Evolutionary conservation across 2,797 vertebrate genomes (phyloP), one percentile per base, ranked within the genome.

Genomic region (Trachurus trachurus): DNA sequence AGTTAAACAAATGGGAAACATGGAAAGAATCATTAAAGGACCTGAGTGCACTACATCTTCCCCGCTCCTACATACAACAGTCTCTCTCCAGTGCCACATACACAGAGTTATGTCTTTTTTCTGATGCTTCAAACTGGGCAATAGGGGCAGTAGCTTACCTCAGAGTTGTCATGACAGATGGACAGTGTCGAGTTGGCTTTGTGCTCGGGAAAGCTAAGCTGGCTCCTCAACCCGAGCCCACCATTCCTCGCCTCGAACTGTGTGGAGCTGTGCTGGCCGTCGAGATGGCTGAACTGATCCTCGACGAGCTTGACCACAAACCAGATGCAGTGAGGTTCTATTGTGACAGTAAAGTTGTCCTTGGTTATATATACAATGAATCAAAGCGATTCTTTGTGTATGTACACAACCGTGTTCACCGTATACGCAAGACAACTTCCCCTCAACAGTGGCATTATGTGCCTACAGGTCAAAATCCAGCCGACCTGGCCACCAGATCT

Each of bases 111-210:
- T 84, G 75, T 37, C 1, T 85, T 0, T 88, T 84, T 29, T 80
- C 62, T 84, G 40, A 40, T 11, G 10, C 40, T 11, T 40, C 66
- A 0, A 83, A 9, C 17, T 66, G 49, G 65, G 82, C 79, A 1
- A 80, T 84, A 4, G 83, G 50, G 0, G 76, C 74, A 11, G 76
- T 82, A 17, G 83, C 75, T 13, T 88, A 86, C 47, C 21, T 82
- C 0, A 74, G 29, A 29, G 50, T 45, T 26, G 13, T 63, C 9
- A 52, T 11, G 10, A 22, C 49, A 45, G 60, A 79, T 8, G 42
- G 65, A 2, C 37, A 71, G 15, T 9, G 65, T 58, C 0, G 58
- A 54, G 52, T 73, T 16, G 21, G 84, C 9, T 78, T 78, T 9
- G 22, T 66, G 22, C 45, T 78, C 0, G 22, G 54, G 8, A 71